These are phyloP conservation scores for Holothuria glaberrima DNA, from an alignment of 35 echinoderm and acorn worm genomes.

Conservation along the genomic window DNA sequence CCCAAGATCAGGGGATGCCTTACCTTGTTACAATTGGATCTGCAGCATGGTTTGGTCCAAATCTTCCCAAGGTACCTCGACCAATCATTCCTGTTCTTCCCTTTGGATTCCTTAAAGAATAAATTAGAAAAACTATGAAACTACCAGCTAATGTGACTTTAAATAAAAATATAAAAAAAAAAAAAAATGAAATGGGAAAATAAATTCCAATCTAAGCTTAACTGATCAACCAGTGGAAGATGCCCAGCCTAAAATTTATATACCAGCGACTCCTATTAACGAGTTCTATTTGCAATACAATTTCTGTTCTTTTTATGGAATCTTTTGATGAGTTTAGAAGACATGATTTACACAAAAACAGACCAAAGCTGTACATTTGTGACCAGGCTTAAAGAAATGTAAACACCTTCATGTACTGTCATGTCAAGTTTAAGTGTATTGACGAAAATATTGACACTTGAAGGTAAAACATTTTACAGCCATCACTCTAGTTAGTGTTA, in stretches of 20 bases:
- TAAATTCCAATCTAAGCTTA: background rate
- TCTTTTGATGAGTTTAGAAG: background rate
- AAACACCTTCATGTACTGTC: too few species aligned
- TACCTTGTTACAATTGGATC: conserved; percentile 96
- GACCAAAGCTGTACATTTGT: too few species aligned
- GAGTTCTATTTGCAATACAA: background rate
- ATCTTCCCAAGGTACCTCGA: conserved; percentile 80
- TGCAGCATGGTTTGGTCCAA: conserved; percentile 97
- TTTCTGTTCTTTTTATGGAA: background rate
- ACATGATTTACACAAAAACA: background rate
- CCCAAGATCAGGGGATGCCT: background rate
- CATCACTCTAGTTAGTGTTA: too few species aligned
- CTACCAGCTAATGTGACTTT: background rate
- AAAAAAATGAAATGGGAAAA: background rate
- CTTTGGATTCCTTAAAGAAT: conserved; percentile 79
- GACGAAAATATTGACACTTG: too few species aligned
- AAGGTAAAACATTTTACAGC: too few species aligned
- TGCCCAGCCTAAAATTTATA: too few species aligned
- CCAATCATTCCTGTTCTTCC: conserved; percentile 89
- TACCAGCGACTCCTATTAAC: too few species aligned
- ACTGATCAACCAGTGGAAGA: too few species aligned
- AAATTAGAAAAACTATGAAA: background rate
- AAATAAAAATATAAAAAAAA: background rate
- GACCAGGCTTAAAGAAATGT: too few species aligned
- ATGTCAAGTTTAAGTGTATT: too few species aligned